phyloP scores from a whole-genome alignment of 2,797 vertebrate genomes.

The Microchirus variegatus region DNA sequence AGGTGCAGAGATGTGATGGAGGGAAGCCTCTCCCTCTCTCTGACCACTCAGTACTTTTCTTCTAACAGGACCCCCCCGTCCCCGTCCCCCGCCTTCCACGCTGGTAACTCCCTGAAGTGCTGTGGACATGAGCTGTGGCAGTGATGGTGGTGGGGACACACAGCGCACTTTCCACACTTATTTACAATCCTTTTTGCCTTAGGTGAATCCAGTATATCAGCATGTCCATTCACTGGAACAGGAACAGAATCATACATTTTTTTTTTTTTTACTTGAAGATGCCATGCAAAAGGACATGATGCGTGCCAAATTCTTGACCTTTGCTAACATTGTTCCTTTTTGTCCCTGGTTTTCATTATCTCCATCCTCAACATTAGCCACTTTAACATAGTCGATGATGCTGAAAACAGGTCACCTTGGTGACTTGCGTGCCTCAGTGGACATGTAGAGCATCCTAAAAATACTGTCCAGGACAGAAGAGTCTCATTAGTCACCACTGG shows the following conservation, averaged over 20 bases:
- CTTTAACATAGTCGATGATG: conserved; percentile 67
- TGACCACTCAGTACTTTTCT: conserved; percentile 32
- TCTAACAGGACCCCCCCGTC: conserved; percentile 20
- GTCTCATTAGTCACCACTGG: conserved; percentile 76
- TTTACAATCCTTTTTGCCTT: conserved; percentile 74
- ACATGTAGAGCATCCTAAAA: conserved; percentile 79
- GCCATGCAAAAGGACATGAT: conserved; percentile 60
- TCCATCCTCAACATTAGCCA: conserved; percentile 47
- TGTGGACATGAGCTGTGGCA: conserved; percentile 43
- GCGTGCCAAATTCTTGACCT: conserved; percentile 75
- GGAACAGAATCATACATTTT: conserved; percentile 15
- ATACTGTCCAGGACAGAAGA: conserved; percentile 72
- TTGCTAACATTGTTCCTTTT: conserved; percentile 24
- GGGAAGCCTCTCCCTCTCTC: conserved; percentile 16
- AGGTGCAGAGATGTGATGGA: conserved; percentile 12
- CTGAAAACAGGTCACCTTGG: conserved; percentile 82
- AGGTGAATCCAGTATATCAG: conserved; percentile 67
- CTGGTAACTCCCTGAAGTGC: conserved; percentile 31
- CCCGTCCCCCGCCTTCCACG: background rate
- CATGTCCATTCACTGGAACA: conserved; percentile 66
- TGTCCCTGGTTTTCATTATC: background rate
- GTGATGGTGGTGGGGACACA: conserved; percentile 28
- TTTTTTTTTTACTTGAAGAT: conserved; percentile 55
- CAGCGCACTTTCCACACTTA: conserved; percentile 62
- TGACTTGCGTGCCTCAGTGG: conserved; percentile 61